These are phyloP conservation scores for Frankliniella fusca DNA, from an alignment of 2,888 invertebrate genomes.

Conservation along the genomic window DNA sequence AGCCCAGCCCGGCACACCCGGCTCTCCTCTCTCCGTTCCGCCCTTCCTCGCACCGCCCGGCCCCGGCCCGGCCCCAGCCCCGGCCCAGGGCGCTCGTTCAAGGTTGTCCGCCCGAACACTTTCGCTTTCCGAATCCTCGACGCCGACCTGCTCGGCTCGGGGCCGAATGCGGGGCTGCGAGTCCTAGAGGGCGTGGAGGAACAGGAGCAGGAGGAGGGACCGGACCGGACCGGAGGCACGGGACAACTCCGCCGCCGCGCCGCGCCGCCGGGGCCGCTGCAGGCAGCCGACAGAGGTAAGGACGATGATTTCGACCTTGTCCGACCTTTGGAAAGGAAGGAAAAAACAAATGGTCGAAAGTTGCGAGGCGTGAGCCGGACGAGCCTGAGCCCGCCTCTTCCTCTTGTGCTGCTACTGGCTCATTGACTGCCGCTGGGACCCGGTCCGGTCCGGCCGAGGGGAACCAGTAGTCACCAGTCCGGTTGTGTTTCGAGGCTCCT, in stretches of 20 bases:
- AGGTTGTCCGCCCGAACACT: constrained; percentile 21
- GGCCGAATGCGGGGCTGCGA: not conserved
- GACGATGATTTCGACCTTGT: constrained; percentile 9
- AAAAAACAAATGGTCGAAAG: not conserved
- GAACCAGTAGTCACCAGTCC: not conserved
- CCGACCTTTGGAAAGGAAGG: not conserved
- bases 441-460: not conserved
- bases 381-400: no score
- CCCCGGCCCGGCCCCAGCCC: no score
- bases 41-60: no score
- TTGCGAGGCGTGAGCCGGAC: not conserved
- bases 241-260: no score
- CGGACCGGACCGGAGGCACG: not conserved
- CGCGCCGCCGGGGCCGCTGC: not conserved
- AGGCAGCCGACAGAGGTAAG: not conserved
- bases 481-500: no score
- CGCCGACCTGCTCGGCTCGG: not conserved
- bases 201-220: not conserved
- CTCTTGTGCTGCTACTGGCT: no score
- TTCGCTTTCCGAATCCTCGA: constrained; percentile 6
- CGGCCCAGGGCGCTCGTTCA: not conserved
- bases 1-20: not conserved
- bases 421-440: not conserved
- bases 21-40: not conserved
- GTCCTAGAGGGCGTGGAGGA: not conserved